A percentile compares a stretch with the other conserved stretches of the same genome.
Evolutionary conservation across 2,888 invertebrate genomes (phyloP).

Genomic region (Synergus itoensis): DNA sequence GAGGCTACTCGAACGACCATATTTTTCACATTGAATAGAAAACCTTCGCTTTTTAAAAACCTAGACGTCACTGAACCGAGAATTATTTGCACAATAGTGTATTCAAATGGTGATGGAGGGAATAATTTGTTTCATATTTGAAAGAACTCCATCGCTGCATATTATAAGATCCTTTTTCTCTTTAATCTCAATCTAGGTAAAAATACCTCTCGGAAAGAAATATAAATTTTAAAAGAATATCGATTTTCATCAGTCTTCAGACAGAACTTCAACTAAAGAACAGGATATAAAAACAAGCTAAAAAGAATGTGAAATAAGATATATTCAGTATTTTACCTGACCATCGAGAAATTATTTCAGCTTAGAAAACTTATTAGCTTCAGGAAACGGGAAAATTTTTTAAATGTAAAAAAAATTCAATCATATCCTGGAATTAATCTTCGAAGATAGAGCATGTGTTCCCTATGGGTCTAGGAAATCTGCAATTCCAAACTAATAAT

Average conservation of each 20-base stretch:
- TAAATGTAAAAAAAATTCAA: too few relatives aligned
- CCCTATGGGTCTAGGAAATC: background rate
- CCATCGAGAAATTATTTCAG: too few relatives aligned
- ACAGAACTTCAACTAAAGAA: background rate
- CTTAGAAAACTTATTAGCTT: too few relatives aligned
- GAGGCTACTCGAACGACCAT: background rate
- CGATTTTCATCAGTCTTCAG: background rate
- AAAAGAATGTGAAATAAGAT: background rate
- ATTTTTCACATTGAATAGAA: constrained; percentile 21
- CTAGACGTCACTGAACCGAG: background rate
- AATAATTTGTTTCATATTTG: constrained; percentile 7
- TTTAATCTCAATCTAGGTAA: background rate
- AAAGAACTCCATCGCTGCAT: constrained; percentile 11
- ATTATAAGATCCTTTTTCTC: background rate
- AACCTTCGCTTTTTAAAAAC: constrained; percentile 1
- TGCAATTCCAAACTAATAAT: background rate
- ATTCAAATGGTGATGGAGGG: constrained; percentile 32
- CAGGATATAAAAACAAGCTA: background rate
- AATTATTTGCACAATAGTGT: constrained; percentile 33
- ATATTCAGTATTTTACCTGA: background rate
- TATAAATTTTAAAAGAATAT: background rate
- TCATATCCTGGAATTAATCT: background rate
- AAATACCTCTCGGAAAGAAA: background rate
- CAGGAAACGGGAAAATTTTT: too few relatives aligned
- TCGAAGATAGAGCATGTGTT: background rate